Evolutionary conservation across 1,140 invertebrate genomes (phyloP), one percentile per base, ranked within the genome.

Genomic region (Protaetia brevitarsis): DNA sequence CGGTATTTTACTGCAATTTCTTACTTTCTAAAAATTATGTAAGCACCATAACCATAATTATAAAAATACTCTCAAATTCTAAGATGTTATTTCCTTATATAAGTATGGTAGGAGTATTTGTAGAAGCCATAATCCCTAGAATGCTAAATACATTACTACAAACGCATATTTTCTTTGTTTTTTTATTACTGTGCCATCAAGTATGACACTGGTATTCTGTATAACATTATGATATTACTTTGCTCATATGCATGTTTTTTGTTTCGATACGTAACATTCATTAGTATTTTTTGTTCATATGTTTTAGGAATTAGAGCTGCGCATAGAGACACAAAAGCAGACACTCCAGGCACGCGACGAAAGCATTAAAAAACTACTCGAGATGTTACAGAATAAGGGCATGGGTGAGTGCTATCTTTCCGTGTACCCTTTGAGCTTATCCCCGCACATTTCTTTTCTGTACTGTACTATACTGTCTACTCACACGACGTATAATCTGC

Each of bases 271-370:
- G 7, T 34, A 7, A 34, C 70, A 34, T 7, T 34, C 7, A 34
- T 34, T n/a, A 7, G 7, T 10, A 29, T 59, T 59, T 1, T 59
- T 59, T 30, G 28, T 57, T 65, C 7, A 7, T 7, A 34, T 34
- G 10, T 81, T 57, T 7, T 82, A 94, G 91, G 93, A 97, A 83
- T 81, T 98, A 78, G 96, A 98, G 82, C 83, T 97, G 72, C 87
- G 96, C 73, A 96, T 98, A 76, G 96, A 98, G 81, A 97, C 96
- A 5, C 96, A 99, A 82, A 98, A 98, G 82, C 95, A 98, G 82
- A 98, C 96, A 21, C 81, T 98, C 64, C 89, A 91, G 76, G 94
- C 96, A 31, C 86, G 96, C 69, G 96, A 99, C 82, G 96, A 98
- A 77, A 97, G 95, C 80, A 98, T 98, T 74, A 98, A 98, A 85